Percentiles rank a stretch among this genome's conserved stretches.
These are phyloP conservation scores for Chrysotoxum bicinctum DNA, from an alignment of 2,888 invertebrate genomes.

Conservation along the genomic window DNA sequence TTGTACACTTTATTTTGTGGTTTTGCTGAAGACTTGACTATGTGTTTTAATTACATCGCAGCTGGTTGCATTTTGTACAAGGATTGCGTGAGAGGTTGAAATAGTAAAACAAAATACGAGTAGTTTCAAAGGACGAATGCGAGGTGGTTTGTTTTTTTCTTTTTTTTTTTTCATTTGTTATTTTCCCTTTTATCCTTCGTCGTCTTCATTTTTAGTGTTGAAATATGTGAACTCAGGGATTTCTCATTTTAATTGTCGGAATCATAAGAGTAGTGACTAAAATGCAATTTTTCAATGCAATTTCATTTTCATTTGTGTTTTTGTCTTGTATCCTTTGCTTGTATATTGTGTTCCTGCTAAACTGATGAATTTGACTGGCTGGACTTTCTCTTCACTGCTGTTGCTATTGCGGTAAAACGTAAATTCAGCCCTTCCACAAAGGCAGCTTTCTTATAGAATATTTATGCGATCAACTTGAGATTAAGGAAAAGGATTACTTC, in stretches of 20 bases:
- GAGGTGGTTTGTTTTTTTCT: neutral
- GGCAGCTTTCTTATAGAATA: slow-evolving; percentile 94
- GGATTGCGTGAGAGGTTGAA: slow-evolving; percentile 66
- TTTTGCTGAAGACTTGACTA: neutral
- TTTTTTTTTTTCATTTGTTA: neutral
- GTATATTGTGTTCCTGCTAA: neutral
- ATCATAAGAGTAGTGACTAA: slow-evolving; percentile 45
- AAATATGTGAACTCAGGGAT: slow-evolving; percentile 22
- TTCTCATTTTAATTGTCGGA: slow-evolving; percentile 55
- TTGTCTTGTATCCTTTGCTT: slow-evolving; percentile 3
- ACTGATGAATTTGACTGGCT: slow-evolving; percentile 8
- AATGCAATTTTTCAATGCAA: slow-evolving; percentile 53
- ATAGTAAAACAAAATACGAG: slow-evolving; percentile 63
- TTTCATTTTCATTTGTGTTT: slow-evolving; percentile 32
- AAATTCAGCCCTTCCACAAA: slow-evolving; percentile 90
- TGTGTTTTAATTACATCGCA: slow-evolving; percentile 59
- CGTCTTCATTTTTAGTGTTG: slow-evolving; percentile 1
- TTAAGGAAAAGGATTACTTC: slow-evolving; percentile 96
- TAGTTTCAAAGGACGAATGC: slow-evolving; percentile 40
- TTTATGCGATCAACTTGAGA: slow-evolving; percentile 94
- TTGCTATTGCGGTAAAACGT: slow-evolving; percentile 44
- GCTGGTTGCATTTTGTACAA: slow-evolving; percentile 56
- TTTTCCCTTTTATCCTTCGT: slow-evolving; percentile 5
- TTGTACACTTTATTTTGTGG: neutral
- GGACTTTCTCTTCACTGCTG: neutral